These are phyloP conservation scores for Prolemur simus DNA, from an alignment of 2,113 vertebrate genomes.

Conservation along the genomic window DNA sequence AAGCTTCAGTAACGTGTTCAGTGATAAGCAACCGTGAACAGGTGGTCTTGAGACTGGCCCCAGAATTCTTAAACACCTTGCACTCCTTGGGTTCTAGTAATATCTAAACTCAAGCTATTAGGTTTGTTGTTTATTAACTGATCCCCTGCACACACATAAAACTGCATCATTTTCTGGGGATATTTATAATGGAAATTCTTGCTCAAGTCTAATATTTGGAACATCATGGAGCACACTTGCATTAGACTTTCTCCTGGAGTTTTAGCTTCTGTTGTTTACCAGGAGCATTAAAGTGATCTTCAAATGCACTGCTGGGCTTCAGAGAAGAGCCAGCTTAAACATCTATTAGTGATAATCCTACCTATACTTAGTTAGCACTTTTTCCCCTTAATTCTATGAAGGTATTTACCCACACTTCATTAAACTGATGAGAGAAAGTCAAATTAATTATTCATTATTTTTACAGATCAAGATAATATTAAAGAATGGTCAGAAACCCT, in stretches of 20 bases:
- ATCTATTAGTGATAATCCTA: neutral
- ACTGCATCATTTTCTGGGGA: neutral
- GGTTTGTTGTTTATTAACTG: neutral
- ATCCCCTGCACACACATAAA: neutral
- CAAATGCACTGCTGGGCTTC: neutral
- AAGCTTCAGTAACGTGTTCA: neutral
- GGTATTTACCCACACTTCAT: neutral
- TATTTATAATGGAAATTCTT: neutral
- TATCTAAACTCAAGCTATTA: neutral
- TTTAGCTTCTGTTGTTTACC: constrained; percentile 53
- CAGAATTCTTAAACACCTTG: neutral
- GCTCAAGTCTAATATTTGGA: neutral
- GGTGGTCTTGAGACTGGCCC: rapidly evolving
- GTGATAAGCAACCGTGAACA: neutral
- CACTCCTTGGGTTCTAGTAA: neutral
- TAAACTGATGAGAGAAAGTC: neutral
- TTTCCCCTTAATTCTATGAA: neutral
- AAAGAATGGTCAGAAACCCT: neutral
- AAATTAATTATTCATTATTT: neutral
- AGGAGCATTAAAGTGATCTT: constrained; percentile 34
- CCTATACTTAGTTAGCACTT: neutral
- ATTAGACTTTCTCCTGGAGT: constrained; percentile 10
- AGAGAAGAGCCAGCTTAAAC: constrained; percentile 25
- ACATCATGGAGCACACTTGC: neutral
- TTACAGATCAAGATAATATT: neutral